phyloP scores from a whole-genome alignment of 2,888 invertebrate genomes.

The Lapara coniferarum region DNA sequence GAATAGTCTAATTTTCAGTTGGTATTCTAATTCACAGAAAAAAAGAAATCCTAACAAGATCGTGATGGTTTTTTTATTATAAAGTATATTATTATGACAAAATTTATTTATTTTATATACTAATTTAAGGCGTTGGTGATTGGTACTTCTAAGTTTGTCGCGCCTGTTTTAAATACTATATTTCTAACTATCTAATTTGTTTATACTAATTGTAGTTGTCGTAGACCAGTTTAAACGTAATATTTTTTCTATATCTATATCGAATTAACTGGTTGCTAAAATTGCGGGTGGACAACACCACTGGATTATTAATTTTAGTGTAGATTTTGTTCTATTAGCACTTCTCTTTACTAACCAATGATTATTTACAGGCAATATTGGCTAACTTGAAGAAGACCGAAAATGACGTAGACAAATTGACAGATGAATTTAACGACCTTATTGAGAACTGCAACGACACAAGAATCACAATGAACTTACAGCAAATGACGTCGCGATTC shows the following conservation, averaged over 20 bases:
- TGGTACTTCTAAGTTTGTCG: constrained; percentile 52
- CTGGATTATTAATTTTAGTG: background rate
- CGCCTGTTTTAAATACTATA: constrained; percentile 36
- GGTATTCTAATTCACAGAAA: constrained; percentile 67
- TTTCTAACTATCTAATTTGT: constrained; percentile 43
- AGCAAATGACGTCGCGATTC: constrained; percentile 94
- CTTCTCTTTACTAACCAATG: constrained; percentile 8
- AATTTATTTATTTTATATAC: constrained; percentile 47
- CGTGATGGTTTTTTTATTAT: constrained; percentile 2
- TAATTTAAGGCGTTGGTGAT: constrained; percentile 53
- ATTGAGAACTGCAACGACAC: constrained; percentile 93
- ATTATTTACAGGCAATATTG: constrained; percentile 86
- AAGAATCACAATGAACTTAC: constrained; percentile 93
- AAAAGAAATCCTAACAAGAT: constrained; percentile 53
- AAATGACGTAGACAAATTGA: constrained; percentile 92
- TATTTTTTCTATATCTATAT: constrained; percentile 23
- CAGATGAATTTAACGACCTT: constrained; percentile 92
- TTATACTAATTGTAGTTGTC: constrained; percentile 75
- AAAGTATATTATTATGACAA: constrained; percentile 22
- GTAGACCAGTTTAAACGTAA: constrained; percentile 70
- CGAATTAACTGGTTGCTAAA: constrained; percentile 28
- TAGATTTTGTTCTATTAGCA: background rate
- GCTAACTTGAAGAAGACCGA: constrained; percentile 92
- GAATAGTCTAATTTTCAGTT: constrained; percentile 79
- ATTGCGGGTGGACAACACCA: background rate